These are phyloP conservation scores for Falco naumanni DNA, from an alignment of 2,797 vertebrate genomes.

Conservation along the genomic window DNA sequence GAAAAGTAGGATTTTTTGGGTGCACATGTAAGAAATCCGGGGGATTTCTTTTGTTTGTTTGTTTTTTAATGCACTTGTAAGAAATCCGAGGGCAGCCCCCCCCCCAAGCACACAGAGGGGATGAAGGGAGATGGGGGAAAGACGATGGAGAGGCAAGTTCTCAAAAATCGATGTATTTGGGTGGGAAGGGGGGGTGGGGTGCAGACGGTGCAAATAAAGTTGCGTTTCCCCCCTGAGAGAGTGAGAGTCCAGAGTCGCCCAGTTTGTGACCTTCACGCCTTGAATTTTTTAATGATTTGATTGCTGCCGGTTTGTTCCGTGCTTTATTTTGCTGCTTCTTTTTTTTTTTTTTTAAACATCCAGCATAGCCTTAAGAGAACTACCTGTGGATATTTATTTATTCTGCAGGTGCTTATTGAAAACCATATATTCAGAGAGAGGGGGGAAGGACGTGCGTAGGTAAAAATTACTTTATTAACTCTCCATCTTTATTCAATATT, in stretches of 20 bases:
- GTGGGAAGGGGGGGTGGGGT: background rate
- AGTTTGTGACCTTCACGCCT: background rate
- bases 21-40: background rate
- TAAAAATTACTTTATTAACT: conserved; percentile 47
- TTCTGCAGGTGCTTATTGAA: background rate
- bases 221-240: background rate
- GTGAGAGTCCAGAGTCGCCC: background rate
- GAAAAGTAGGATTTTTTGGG: background rate
- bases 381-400: conserved; percentile 41
- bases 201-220: background rate
- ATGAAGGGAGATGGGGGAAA: background rate
- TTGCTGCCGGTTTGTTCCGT: background rate
- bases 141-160: too few species aligned
- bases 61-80: background rate
- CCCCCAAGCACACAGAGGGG: background rate
- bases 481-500: conserved; percentile 26
- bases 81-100: background rate
- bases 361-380: background rate
- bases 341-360: background rate
- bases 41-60: background rate
- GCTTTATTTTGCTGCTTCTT: background rate
- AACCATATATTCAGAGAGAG: background rate
- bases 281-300: background rate
- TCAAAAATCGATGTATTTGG: background rate
- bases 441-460: background rate